phyloP scores from a whole-genome alignment of 2,888 invertebrate species.

The Drosophila nr. fundita region DNA sequence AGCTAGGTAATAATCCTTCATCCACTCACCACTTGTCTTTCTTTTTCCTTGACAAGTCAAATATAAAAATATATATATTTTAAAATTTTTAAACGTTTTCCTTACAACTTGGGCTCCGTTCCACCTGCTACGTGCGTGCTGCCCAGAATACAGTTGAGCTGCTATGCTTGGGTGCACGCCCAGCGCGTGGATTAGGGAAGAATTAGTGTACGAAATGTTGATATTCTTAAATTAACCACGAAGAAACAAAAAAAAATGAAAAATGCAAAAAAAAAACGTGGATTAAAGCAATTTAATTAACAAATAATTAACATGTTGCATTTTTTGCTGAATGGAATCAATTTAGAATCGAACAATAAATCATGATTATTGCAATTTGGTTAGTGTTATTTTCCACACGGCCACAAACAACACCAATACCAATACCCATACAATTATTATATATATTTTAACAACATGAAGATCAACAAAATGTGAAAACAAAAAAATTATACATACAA shows the following conservation, averaged over 20 bases:
- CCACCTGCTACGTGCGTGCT: conserved; percentile 15
- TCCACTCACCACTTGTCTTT: conserved; percentile 65
- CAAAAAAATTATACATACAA: conserved; percentile 69
- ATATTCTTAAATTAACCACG: conserved; percentile 59
- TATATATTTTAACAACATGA: conserved; percentile 69
- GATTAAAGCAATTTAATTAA: conserved; percentile 70
- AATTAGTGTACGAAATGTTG: conserved; percentile 49
- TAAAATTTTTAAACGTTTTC: conserved; percentile 58
- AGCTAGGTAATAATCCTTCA: conserved; percentile 42
- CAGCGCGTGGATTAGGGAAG: conserved; percentile 9
- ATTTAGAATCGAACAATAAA: conserved; percentile 48
- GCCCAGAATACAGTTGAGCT: conserved; percentile 64
- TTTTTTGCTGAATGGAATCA: conserved; percentile 64
- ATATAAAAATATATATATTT: conserved; percentile 35
- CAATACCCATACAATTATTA: conserved; percentile 52
- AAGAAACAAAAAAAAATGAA: conserved; percentile 33
- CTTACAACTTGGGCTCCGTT: conserved; percentile 19
- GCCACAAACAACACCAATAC: conserved; percentile 46
- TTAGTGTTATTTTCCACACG: conserved; percentile 65
- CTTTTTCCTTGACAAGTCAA: conserved; percentile 39
- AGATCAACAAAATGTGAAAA: conserved; percentile 72
- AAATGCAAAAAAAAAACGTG: conserved; percentile 35
- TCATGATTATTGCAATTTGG: conserved; percentile 64
- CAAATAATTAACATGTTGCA: conserved; percentile 77
- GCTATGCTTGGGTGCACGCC: conserved; percentile 23